Percentiles rank a stretch among this genome's conserved stretches.
Conservation (phyloP, 2,888 invertebrate species). For the Sinopyrophorus schimmeli region DNA sequence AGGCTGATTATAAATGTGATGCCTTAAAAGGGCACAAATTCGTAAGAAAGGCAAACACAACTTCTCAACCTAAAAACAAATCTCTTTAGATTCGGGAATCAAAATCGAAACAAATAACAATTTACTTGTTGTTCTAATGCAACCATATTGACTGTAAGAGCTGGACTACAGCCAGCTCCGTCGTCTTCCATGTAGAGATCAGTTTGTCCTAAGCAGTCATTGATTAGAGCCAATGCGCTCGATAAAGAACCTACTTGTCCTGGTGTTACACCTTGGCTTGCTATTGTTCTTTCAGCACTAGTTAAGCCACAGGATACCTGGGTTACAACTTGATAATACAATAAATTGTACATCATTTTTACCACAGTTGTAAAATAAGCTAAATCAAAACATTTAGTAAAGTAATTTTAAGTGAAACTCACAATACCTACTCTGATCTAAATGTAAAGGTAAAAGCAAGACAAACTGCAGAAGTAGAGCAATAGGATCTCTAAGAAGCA, state of each 20-base stretch:
- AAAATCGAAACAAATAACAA: constrained; percentile 1
- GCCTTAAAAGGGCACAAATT: constrained; percentile 73
- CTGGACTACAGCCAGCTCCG: constrained; percentile 32
- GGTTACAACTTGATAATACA: constrained; percentile 86
- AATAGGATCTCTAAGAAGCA: constrained; percentile 83
- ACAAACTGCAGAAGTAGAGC: constrained; percentile 86
- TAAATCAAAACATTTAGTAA: constrained; percentile 54
- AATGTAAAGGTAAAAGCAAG: constrained; percentile 79
- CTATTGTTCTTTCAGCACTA: constrained; percentile 64
- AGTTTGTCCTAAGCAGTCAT: constrained; percentile 59
- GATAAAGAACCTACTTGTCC: constrained; percentile 49
- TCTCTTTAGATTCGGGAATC: neutral
- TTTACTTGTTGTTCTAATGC: constrained; percentile 55
- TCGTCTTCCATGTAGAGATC: constrained; percentile 68
- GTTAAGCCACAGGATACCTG: constrained; percentile 74
- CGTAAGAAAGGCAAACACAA: constrained; percentile 83
- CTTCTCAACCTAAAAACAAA: constrained; percentile 65
- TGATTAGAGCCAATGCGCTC: constrained; percentile 54
- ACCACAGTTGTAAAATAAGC: constrained; percentile 89
- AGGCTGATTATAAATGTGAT: constrained; percentile 77
- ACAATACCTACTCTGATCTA: constrained; percentile 76
- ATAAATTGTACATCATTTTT: constrained; percentile 83
- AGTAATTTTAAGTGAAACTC: neutral
- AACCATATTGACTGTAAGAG: constrained; percentile 49
- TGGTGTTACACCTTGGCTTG: constrained; percentile 39